Percentiles rank a stretch among this genome's conserved stretches.
These are phyloP conservation scores for Microplitis mediator DNA, from an alignment of 1,140 invertebrate genomes.

Conservation along the genomic window DNA sequence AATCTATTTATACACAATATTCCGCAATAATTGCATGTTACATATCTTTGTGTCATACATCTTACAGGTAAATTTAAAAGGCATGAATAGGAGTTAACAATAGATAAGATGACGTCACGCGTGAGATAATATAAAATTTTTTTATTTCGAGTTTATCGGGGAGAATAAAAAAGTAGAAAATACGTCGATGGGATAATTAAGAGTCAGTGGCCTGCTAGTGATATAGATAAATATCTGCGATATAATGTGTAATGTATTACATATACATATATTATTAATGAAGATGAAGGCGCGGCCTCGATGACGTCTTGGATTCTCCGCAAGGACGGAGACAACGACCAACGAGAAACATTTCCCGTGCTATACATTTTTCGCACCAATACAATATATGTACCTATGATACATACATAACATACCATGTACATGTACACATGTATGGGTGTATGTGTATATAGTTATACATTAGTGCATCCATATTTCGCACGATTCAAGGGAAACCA, in stretches of 20 bases:
- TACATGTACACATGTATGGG: too few relatives aligned
- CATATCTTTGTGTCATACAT: too few relatives aligned
- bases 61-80: too few relatives aligned
- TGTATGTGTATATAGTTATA: background rate
- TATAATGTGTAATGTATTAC: background rate
- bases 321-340: conserved; percentile 36
- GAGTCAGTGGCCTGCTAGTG: background rate
- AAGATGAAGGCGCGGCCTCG: background rate
- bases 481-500: conserved; percentile 39
- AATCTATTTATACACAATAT: too few relatives aligned
- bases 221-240: background rate
- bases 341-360: conserved; percentile 18
- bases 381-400: background rate
- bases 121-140: too few relatives aligned
- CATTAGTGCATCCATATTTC: conserved; percentile 26
- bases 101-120: too few relatives aligned
- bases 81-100: too few relatives aligned
- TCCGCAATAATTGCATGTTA: too few relatives aligned
- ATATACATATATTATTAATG: background rate
- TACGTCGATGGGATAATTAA: background rate
- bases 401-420: background rate
- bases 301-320: conserved; percentile 36
- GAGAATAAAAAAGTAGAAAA: too few relatives aligned
- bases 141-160: too few relatives aligned
- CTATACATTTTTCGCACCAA: background rate